Evolutionary conservation across 1,140 invertebrate species (phyloP).

Genomic region (Carcinoscorpius rotundicauda): DNA sequence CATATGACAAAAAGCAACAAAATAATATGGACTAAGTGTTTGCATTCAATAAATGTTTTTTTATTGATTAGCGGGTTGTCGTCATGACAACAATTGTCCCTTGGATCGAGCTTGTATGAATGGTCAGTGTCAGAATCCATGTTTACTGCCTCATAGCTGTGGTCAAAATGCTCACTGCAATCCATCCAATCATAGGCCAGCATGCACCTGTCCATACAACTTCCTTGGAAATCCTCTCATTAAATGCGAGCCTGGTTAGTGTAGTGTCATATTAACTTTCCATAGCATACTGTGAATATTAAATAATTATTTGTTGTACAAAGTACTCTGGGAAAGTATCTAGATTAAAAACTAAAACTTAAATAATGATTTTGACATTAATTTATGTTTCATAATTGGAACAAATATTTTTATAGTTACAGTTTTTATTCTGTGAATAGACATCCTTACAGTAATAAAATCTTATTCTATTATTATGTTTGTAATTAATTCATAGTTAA

Average conservation of each 20-base stretch:
- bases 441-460: too few relatives aligned
- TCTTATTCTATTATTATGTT: too few relatives aligned
- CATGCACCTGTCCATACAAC: conserved; percentile 61
- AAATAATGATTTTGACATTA: neutral
- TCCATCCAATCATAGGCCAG: conserved; percentile 54
- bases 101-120: conserved; percentile 68
- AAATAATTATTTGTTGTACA: neutral
- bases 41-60: neutral
- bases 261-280: neutral
- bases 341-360: neutral
- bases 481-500: neutral
- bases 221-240: conserved; percentile 63
- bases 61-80: conserved; percentile 48
- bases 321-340: neutral
- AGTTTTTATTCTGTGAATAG: too few relatives aligned
- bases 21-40: too few relatives aligned
- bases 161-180: conserved; percentile 73
- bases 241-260: conserved; percentile 51
- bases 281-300: too few relatives aligned
- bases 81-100: conserved; percentile 76
- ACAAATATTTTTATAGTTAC: too few relatives aligned
- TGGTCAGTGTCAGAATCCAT: conserved; percentile 73
- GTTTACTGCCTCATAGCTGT: conserved; percentile 55
- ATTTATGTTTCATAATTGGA: too few relatives aligned
- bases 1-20: too few relatives aligned